Evolutionary conservation across 2,113 vertebrate genomes (phyloP), one percentile per base, ranked within the genome.

Genomic region (Saccopteryx leptura): DNA sequence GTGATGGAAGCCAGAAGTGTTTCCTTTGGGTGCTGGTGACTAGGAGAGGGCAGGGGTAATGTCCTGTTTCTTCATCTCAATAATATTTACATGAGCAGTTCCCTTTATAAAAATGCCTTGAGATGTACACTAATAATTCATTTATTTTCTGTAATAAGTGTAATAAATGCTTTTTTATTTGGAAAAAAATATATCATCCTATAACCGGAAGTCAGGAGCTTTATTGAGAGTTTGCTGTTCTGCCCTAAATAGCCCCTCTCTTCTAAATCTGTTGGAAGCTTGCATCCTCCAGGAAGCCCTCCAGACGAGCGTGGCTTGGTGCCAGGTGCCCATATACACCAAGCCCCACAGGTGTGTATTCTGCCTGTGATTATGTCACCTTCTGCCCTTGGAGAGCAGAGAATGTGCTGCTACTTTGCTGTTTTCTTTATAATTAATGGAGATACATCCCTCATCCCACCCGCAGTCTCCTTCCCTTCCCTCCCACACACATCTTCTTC

Each of bases 291-390:
- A 33, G 50, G 82, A 61, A 52, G n/a, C 39, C 31, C 21, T 46
- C 91, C 6, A 18, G 56, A 23, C 10, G 0, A 3, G 24, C 1
- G 0, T 1, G 2, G 54, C 28, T 58, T 17, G 8, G 31, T 66
- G 14, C 26, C 80, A 68, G 31, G 33, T 24, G 4, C 78, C 33
- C 6, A 19, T 5, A 3, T 5, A 19, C 4, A 0, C 3, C 19
- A 63, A 76, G 61, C 48, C n/a, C 61, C 7, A n/a, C 12, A 2
- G 0, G 10, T 31, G 60, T 24, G 5, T 14, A 52, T n/a, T 39
- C 65, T 21, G 4, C 7, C 1, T 48, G 52, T 0, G 0, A 23
- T 19, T 4, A 4, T 1, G 24, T 50, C 23, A 33, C 19, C 50
- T 26, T 46, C 71, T n/a, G 11, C 24, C 13, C 33, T 11, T 7